Evolutionary conservation across 1,140 invertebrate species (phyloP), one percentile per base, ranked within the genome.

Genomic region (Conus betulinus): DNA sequence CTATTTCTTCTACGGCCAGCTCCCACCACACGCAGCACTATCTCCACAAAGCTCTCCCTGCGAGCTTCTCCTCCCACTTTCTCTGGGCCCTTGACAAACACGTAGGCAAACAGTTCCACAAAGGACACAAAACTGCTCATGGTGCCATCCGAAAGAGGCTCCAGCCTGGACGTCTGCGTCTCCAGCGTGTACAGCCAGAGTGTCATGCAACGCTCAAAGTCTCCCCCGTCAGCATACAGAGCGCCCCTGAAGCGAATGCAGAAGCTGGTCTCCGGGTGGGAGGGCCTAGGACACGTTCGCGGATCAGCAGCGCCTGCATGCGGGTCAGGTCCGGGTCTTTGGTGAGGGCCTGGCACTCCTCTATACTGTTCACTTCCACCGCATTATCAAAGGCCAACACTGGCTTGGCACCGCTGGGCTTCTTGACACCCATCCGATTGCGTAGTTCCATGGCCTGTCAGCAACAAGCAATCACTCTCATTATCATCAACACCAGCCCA

Each of bases 151-250:
- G 98, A 98, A 13, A 99, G 96, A n/a, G 98, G 97, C 91, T 98
- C 98, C 85, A 99, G 96, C 95, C 98, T 98, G 89, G 97, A 97
- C 71, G 96, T 95, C 95, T 99, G 98, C 97, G 99, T 99, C 94
- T 99, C 98, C 15, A 99, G 95, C n/a, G 98, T 98, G 95, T 99
- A 99, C 95, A 98, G 98, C 98, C 98, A 99, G 57, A 99, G 96
- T 92, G 97, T 97, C 88, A 99, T 98, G 95, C 98, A 99, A 85
- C 98, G 96, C 91, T 97, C 96, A 95, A 99, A 99, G 94, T 98
- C 97, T 15, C 98, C 98, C 88, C 98, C 97, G 87, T 95, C 98
- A 25, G 98, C 98, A 95, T 99, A 99, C 78, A 99, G 97, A 0
- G 98, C 98, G 55, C 98, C 98, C 93, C 98, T 96, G 94, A 98